phyloP scores from a whole-genome alignment of 2,888 invertebrate genomes.

The Phytoseiulus persimilis region DNA sequence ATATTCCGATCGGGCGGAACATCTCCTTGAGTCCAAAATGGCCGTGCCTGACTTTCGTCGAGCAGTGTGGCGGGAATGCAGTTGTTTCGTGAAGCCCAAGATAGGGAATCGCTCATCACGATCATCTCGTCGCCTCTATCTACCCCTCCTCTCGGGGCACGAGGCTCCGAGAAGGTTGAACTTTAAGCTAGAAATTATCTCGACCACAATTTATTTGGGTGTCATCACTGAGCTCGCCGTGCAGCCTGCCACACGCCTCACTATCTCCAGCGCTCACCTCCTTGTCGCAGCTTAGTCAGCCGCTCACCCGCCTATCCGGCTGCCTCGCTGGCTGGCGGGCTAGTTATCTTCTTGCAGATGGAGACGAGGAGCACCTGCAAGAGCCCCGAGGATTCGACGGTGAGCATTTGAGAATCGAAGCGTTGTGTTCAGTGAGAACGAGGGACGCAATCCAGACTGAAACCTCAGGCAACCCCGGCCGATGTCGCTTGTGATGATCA shows the following conservation, averaged over 20 bases:
- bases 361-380: not conserved
- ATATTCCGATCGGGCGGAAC: not conserved
- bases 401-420: no score
- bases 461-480: no score
- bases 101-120: not conserved
- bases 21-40: not conserved
- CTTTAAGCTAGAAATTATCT: slow-evolving; percentile 29
- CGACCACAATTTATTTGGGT: slow-evolving; percentile 37
- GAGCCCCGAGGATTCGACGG: not conserved
- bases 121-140: not conserved
- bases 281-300: not conserved
- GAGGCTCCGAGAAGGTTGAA: not conserved
- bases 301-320: no score
- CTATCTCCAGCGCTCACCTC: not conserved
- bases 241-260: not conserved
- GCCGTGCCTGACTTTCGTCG: not conserved
- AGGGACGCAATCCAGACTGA: no score
- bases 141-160: not conserved
- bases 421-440: no score
- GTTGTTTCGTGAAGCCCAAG: not conserved
- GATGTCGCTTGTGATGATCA: no score
- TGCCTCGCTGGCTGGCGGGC: not conserved
- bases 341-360: not conserved
- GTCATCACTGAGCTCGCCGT: slow-evolving; percentile 20
- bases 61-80: not conserved